Evolutionary conservation across 2,113 vertebrate genomes (phyloP).

Genomic region (Anarhynchus alexandrinus): DNA sequence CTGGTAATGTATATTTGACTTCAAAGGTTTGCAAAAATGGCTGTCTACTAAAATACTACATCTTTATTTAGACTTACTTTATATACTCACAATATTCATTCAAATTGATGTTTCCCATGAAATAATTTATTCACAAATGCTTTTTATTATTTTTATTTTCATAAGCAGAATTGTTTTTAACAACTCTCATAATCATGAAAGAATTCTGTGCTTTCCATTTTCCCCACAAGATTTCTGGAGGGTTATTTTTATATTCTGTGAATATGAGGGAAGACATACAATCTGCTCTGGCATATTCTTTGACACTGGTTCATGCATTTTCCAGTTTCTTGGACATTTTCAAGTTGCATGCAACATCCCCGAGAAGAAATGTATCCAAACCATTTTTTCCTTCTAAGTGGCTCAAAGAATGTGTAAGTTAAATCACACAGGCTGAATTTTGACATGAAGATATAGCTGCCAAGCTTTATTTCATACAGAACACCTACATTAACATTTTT

Average conservation of each 20-base stretch:
- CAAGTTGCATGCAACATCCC: background rate
- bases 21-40: background rate
- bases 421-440: background rate
- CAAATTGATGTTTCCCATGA: background rate
- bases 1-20: background rate
- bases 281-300: background rate
- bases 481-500: background rate
- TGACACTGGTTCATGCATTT: background rate
- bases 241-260: background rate
- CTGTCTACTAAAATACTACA: background rate
- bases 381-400: background rate
- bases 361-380: background rate
- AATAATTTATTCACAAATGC: background rate
- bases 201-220: background rate
- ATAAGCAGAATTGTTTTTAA: background rate
- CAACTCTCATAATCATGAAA: background rate
- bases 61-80: background rate
- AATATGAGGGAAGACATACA: background rate
- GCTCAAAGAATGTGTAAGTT: background rate
- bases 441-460: background rate
- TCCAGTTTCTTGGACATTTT: background rate
- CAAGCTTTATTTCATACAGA: background rate
- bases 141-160: background rate
- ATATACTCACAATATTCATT: background rate
- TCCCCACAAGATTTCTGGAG: background rate